Base-by-base conservation (phyloP, 2,113 vertebrate genomes). In the Melanocharis versteri region DNA sequence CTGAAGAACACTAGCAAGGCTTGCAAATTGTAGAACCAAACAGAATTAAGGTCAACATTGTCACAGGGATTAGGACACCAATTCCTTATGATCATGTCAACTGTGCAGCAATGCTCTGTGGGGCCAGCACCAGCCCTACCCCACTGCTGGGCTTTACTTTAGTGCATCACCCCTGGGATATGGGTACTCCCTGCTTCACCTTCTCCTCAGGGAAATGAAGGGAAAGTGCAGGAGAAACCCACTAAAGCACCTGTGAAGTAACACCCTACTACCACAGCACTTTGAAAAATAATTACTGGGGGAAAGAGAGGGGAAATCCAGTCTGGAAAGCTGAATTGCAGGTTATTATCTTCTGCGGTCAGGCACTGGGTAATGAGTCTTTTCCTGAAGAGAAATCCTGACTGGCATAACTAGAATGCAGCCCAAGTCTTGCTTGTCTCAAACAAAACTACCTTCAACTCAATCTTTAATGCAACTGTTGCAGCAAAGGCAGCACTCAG, bases 31-130 rank as follows among this genome's bases (percentile, higher is more conserved):
- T 91, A 92, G 88, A 91, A 97, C 30, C 66, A 42, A 91, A 50
- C 27, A 65, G 94, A 91, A 93, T 96, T 91, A 93, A 96, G 92
- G 94, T 96, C 91, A 95, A 1, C 45, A 44, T 16, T 83, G 92
- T 79, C 94, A 69, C 66, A 51, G 95, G 93, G 91, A 96, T 97
- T 96, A 95, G 75, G 82, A 58, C 21, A 76, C 81, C 91, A 39
- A 14, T 23, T 95, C 78, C 91, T 85, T 45, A 45, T 6, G 31
- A 44, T 31, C 66, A 47, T 77, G 57, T 79, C 81, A 85, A 47
- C 7, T 2, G 45, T 4, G 42, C 24, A 47, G 54, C 31, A 31
- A 6, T 39, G 47, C 35, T 70, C 7, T 8, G 60, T 18, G 72
- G 48, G 51, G 50, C 60, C 50, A 75, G 12, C 33, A 7, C 11